Evolutionary conservation across 2,797 vertebrate species (phyloP).

Genomic region (Eptatretus atami): DNA sequence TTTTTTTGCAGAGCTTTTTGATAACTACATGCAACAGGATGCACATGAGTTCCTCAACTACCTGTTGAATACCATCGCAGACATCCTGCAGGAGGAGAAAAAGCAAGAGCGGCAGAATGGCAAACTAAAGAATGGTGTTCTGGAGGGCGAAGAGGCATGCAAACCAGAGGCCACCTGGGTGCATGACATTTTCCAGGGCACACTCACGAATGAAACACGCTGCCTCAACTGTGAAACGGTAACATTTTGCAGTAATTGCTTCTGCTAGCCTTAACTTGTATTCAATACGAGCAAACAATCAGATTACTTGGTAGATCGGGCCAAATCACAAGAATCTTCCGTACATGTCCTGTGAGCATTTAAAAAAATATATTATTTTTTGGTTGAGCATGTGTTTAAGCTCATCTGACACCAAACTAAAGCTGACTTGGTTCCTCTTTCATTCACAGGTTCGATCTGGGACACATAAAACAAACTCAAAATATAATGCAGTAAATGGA

Average conservation of each 20-base stretch:
- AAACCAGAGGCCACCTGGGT: conserved; percentile 75
- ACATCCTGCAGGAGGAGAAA: conserved; percentile 89
- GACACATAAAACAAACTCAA: not conserved
- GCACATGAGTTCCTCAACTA: conserved; percentile 95
- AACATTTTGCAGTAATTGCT: conserved; percentile 11
- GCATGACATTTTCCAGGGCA: conserved; percentile 92
- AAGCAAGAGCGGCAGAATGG: conserved; percentile 83
- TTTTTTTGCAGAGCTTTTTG: conserved; percentile 44
- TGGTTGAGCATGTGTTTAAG: too few species aligned
- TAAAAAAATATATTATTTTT: too few species aligned
- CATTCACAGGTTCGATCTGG: not conserved
- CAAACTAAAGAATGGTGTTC: conserved; percentile 54
- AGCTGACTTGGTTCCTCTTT: not conserved
- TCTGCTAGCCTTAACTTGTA: conserved; percentile 4
- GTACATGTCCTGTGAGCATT: conserved; percentile 9
- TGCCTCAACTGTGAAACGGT: conserved; percentile 98
- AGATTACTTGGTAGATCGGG: conserved; percentile 3
- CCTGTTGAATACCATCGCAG: conserved; percentile 78
- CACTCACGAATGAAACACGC: conserved; percentile 85
- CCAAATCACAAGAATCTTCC: too few species aligned
- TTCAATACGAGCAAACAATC: not conserved
- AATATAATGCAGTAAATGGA: not conserved
- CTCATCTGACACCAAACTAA: not conserved
- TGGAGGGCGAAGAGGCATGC: conserved; percentile 35
- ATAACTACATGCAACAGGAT: conserved; percentile 98